These are phyloP conservation scores for Sinocyclocheilus maitianheensis DNA, from an alignment of 2,113 vertebrate species.

Conservation along the genomic window DNA sequence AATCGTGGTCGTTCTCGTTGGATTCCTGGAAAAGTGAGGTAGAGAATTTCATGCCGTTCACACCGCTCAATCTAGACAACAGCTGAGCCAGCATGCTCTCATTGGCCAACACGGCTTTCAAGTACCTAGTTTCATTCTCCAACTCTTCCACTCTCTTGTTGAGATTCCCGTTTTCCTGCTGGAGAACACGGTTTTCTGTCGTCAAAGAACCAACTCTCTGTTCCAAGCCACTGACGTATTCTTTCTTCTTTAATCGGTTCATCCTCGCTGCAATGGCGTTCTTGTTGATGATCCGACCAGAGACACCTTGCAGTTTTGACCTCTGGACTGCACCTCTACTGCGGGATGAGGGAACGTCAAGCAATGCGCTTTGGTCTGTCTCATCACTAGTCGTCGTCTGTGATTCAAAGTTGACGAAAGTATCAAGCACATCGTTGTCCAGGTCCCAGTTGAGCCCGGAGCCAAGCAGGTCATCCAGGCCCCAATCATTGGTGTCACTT, in stretches of 20 bases:
- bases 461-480: conserved; percentile 70
- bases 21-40: conserved; percentile 91
- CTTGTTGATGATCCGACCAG: conserved; percentile 69
- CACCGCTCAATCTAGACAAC: conserved; percentile 88
- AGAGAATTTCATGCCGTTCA: conserved; percentile 91
- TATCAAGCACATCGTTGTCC: conserved; percentile 55
- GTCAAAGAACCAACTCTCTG: conserved; percentile 81
- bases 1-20: conserved; percentile 82
- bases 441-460: conserved; percentile 69
- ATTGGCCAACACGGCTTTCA: conserved; percentile 94
- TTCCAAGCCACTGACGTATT: conserved; percentile 88
- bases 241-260: conserved; percentile 93
- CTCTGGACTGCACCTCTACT: conserved; percentile 52
- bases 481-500: conserved; percentile 59
- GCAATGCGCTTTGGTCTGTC: conserved; percentile 47
- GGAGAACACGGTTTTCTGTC: conserved; percentile 84
- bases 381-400: not conserved
- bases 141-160: conserved; percentile 87
- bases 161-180: conserved; percentile 84
- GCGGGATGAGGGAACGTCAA: conserved; percentile 44
- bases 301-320: conserved; percentile 54
- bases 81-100: conserved; percentile 92
- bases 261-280: conserved; percentile 87
- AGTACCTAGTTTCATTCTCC: conserved; percentile 92
- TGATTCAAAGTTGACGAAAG: conserved; percentile 58